Base-by-base conservation (phyloP, 2,797 vertebrate genomes). In the Anniella stebbinsi region DNA sequence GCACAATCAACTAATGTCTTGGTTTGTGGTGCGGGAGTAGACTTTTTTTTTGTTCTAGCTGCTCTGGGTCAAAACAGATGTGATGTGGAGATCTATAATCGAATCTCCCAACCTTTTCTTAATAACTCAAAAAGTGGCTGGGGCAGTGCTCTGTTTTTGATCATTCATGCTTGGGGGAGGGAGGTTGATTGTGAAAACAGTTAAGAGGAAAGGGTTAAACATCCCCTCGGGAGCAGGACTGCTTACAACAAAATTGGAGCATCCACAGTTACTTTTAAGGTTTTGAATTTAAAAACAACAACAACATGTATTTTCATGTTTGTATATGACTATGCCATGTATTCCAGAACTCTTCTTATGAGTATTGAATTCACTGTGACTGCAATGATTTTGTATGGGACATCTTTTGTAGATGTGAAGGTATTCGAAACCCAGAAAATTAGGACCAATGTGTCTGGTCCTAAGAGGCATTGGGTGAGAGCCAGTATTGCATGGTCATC, bases 391-490 rank as follows among this genome's bases (percentile, higher is more conserved):
- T 80, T 80, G 23, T 66, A 4, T 73, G 84, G 33, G 70, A 48
- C 10, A 21, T 75, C 70, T 84, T 92, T 90, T 93, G 21, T 76
- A 96, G 94, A 91, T 17, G 87, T 38, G 81, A 95, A 93, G 25
- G 41, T 80, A 78, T 93, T 80, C 91, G 84, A 66, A 88, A 67
- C 15, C 18, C n/a, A 80, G 69, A 86, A 91, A 30, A 63, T 81
- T 87, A 54, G 67, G 66, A 85, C 73, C 86, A 91, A 95, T 88
- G 30, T 30, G 15, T 63, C 51, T 38, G 25, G 25, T 87, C 45
- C 85, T 92, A 93, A 88, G 87, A 95, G 60, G n/a, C 75, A 92
- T 76, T 94, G 93, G 91, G 92, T 93, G 63, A 96, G 94, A 72
- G 95, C 95, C 63, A 94, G 89, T 70, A 87, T 91, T 85, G 88